Conservation (phyloP, 2,888 invertebrate species). For the Melitaea athalia region DNA sequence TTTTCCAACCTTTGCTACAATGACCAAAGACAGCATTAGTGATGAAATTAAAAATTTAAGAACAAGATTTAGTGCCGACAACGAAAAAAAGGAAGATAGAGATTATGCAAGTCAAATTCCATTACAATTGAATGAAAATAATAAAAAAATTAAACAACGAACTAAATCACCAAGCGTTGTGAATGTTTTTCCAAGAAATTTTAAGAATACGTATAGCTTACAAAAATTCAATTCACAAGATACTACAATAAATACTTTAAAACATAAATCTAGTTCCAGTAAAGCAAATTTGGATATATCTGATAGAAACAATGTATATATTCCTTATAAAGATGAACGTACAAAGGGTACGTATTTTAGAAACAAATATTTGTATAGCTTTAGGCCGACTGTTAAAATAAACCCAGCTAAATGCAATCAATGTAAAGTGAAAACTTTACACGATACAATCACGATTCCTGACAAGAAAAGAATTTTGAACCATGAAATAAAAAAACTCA, state of each 20-base stretch:
- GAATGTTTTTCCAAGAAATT: not conserved
- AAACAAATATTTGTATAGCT: not conserved
- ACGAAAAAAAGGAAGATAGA: not conserved
- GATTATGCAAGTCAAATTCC: not conserved
- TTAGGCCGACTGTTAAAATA: not conserved
- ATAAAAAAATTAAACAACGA: not conserved
- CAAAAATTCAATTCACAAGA: too few species aligned
- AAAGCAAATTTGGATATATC: not conserved
- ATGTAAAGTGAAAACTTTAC: not conserved
- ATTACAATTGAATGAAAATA: not conserved
- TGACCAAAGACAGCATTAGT: conserved; percentile 31
- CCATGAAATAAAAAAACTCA: not conserved
- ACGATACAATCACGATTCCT: not conserved
- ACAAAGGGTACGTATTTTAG: not conserved
- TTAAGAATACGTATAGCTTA: not conserved
- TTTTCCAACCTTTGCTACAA: conserved; percentile 2
- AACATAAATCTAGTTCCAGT: not conserved
- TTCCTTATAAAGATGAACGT: not conserved
- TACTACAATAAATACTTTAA: not conserved
- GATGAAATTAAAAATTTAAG: conserved; percentile 38
- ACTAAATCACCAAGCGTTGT: not conserved
- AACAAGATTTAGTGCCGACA: conserved; percentile 9
- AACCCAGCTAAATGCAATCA: not conserved
- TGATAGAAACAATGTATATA: not conserved
- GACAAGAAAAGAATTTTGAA: too few species aligned